Evolutionary conservation across 2,113 vertebrate genomes (phyloP), one percentile per base, ranked within the genome.

Genomic region (Mugil cephalus): DNA sequence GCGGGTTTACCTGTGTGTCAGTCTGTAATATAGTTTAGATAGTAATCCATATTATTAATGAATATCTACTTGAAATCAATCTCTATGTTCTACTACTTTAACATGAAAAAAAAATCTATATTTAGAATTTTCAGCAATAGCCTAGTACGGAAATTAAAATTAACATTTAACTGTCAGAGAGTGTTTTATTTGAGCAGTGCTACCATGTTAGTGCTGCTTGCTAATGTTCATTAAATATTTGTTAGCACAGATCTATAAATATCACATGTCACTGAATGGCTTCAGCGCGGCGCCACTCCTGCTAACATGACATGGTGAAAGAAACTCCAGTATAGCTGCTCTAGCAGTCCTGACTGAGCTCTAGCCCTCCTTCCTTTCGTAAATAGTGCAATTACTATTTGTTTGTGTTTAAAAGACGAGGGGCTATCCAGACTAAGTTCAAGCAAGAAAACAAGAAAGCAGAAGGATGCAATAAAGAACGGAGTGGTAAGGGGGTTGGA

Each of bases 221-320:
- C 85, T 88, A 91, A 91, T 91, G 90, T 92, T 94, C 91, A 94
- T 94, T 92, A 93, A 94, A 94, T 94, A 94, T 94, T 93, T 94
- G 91, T 94, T 89, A 94, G 89, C 83, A 83, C 78, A 83, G 88
- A 90, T 93, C 91, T 92, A 93, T 92, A 93, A 93, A 93, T 93
- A 94, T 92, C 90, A 87, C 89, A 90, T 93, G 92, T 93, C 92
- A 92, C 90, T 87, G 85, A 89, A 83, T 85, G 90, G 84, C 87
- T 93, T 91, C 79, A 83, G 88, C 90, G 87, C 52, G 91, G 91
- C 90, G 86, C 91, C 92, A 93, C 81, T 82, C 85, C 85, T 87
- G 63, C 83, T 86, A 87, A 87, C 86, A 82, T 87, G 89, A 87
- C 83, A 87, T 66, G 52, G 75, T 84, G 74, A 73, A 52, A 80